A percentile compares a stretch with the other conserved stretches of the same genome.
Evolutionary conservation across 2,888 invertebrate genomes (phyloP).

Genomic region (Metacarcinus magister): DNA sequence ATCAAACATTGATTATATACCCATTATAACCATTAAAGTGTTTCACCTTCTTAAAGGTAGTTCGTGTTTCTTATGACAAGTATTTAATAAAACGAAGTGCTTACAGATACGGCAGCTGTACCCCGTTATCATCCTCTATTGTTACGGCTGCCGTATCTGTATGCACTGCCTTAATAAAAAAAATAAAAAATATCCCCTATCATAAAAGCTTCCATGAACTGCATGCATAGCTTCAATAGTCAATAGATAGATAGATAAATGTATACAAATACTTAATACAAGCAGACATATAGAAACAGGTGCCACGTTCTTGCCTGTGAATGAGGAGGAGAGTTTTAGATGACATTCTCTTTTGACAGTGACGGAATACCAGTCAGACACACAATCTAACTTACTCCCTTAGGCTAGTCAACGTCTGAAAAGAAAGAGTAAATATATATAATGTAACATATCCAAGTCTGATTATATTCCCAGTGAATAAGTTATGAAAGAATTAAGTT

Average conservation of each 20-base stretch:
- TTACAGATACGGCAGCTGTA: too few relatives aligned
- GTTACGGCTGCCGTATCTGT: too few relatives aligned
- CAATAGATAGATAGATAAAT: not conserved
- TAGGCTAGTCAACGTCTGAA: not conserved
- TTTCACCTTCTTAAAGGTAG: not conserved
- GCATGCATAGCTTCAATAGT: not conserved
- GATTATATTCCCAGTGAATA: not conserved
- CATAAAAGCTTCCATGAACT: too few relatives aligned
- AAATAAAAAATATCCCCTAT: too few relatives aligned
- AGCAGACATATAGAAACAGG: not conserved
- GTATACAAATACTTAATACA: not conserved
- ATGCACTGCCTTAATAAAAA: too few relatives aligned
- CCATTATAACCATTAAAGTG: not conserved
- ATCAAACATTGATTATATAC: not conserved
- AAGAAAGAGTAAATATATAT: not conserved
- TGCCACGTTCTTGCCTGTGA: not conserved
- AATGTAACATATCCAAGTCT: not conserved
- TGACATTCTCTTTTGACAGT: not conserved
- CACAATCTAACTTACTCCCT: not conserved
- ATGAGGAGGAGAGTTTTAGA: not conserved
- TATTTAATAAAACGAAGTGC: too few relatives aligned
- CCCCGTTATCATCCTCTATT: too few relatives aligned
- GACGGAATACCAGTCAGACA: too few relatives aligned
- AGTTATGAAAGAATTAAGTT: not conserved
- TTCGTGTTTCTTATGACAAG: not conserved